These are phyloP conservation scores for Dallia pectoralis DNA, from an alignment of 2,797 vertebrate species.

Conservation along the genomic window DNA sequence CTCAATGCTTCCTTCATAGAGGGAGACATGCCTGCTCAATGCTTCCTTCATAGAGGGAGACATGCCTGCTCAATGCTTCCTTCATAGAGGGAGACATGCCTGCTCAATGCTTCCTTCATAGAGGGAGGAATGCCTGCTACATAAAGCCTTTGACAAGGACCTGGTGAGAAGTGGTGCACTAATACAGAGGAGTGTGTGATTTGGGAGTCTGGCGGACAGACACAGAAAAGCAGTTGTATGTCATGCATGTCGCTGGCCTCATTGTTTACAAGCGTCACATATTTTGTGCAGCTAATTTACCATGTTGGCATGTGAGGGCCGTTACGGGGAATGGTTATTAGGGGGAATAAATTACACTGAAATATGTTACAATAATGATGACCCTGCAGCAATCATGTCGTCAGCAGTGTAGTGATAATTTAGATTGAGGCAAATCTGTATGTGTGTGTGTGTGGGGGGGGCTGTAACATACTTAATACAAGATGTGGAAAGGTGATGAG, in stretches of 20 bases:
- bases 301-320: slow-evolving; percentile 26
- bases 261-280: slow-evolving; percentile 44
- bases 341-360: background rate
- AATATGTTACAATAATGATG: slow-evolving; percentile 2
- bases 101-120: too few relatives aligned
- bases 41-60: too few relatives aligned
- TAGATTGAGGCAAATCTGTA: too few relatives aligned
- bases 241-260: slow-evolving; percentile 54
- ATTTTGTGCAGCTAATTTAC: slow-evolving; percentile 34
- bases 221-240: slow-evolving; percentile 36
- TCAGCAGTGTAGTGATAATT: too few relatives aligned
- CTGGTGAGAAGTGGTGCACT: background rate
- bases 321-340: slow-evolving; percentile 7
- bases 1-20: too few relatives aligned
- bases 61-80: too few relatives aligned
- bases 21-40: too few relatives aligned
- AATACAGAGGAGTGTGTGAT: background rate
- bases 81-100: too few relatives aligned
- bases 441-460: too few relatives aligned
- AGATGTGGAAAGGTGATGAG: too few relatives aligned
- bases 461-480: too few relatives aligned
- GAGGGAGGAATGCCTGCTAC: too few relatives aligned
- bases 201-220: background rate
- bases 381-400: background rate
- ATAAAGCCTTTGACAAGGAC: background rate